Percentiles rank a stretch among this genome's conserved stretches.
These are phyloP conservation scores for Agrenia bidenticulata DNA, from an alignment of 2,888 invertebrate species.

Conservation along the genomic window DNA sequence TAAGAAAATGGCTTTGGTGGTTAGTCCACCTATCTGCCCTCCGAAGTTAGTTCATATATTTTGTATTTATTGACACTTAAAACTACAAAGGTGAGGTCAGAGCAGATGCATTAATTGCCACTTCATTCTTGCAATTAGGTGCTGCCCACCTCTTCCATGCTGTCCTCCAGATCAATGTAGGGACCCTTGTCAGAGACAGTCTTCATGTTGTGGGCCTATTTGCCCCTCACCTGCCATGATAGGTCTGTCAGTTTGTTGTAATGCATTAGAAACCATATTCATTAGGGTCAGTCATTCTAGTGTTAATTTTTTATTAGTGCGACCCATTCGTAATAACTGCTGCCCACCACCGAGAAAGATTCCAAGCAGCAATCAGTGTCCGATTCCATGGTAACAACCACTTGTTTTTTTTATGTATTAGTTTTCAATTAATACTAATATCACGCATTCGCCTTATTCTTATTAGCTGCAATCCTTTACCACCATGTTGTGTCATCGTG, in stretches of 20 bases:
- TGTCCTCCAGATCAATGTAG: slow-evolving; percentile 38
- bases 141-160: slow-evolving; percentile 41
- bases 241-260: neutral
- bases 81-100: neutral
- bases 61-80: too few relatives aligned
- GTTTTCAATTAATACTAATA: too few relatives aligned
- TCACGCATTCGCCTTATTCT: neutral
- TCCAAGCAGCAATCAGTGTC: slow-evolving; percentile 30
- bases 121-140: slow-evolving; percentile 13
- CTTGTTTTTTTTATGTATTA: slow-evolving; percentile 9
- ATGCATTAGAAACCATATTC: neutral
- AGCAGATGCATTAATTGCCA: neutral
- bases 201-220: slow-evolving; percentile 36
- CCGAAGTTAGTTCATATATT: slow-evolving; percentile 34
- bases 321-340: slow-evolving; percentile 35
- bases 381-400: slow-evolving; percentile 32
- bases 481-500: slow-evolving; percentile 45
- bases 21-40: slow-evolving; percentile 49
- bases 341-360: slow-evolving; percentile 45
- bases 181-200: slow-evolving; percentile 27
- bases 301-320: slow-evolving; percentile 14
- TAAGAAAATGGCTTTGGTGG: slow-evolving; percentile 49
- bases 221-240: slow-evolving; percentile 48
- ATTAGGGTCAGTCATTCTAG: neutral
- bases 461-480: slow-evolving; percentile 42